phyloP scores from a whole-genome alignment of 2,797 vertebrate species.

The Poecilia velifera region DNA sequence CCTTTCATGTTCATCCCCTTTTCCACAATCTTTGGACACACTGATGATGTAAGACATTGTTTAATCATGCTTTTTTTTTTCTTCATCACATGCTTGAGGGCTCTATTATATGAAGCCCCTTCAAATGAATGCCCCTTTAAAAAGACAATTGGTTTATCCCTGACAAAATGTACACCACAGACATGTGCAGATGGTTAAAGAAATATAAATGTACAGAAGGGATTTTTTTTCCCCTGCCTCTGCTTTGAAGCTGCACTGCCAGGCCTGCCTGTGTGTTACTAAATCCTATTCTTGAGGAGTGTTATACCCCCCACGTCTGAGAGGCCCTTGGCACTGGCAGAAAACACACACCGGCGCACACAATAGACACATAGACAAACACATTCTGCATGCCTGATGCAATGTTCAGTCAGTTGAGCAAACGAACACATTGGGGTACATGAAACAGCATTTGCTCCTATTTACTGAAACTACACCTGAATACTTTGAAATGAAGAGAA shows the following conservation, averaged over 20 bases:
- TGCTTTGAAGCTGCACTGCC: constrained; percentile 71
- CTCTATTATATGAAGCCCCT: constrained; percentile 41
- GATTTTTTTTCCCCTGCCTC: constrained; percentile 57
- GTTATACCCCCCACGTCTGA: constrained; percentile 72
- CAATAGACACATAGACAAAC: constrained; percentile 61
- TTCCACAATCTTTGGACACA: constrained; percentile 25
- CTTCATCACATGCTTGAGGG: constrained; percentile 8
- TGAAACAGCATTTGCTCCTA: constrained; percentile 51
- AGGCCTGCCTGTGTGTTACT: constrained; percentile 67
- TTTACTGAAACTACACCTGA: constrained; percentile 49
- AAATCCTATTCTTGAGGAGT: constrained; percentile 79
- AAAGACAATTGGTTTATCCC: constrained; percentile 45
- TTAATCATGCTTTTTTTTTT: constrained; percentile 19
- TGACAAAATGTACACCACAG: constrained; percentile 44
- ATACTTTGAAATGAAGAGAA: constrained; percentile 42
- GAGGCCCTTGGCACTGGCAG: constrained; percentile 68
- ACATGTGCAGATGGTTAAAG: constrained; percentile 48
- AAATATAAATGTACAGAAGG: constrained; percentile 38
- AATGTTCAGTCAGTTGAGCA: constrained; percentile 73
- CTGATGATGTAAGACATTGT: constrained; percentile 42
- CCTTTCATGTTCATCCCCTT: not conserved
- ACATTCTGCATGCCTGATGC: constrained; percentile 77
- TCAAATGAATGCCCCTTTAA: constrained; percentile 39
- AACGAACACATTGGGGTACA: constrained; percentile 65
- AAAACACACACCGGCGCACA: constrained; percentile 45